phyloP scores from a whole-genome alignment of 2,113 vertebrate species.

The Tupaia chinensis region DNA sequence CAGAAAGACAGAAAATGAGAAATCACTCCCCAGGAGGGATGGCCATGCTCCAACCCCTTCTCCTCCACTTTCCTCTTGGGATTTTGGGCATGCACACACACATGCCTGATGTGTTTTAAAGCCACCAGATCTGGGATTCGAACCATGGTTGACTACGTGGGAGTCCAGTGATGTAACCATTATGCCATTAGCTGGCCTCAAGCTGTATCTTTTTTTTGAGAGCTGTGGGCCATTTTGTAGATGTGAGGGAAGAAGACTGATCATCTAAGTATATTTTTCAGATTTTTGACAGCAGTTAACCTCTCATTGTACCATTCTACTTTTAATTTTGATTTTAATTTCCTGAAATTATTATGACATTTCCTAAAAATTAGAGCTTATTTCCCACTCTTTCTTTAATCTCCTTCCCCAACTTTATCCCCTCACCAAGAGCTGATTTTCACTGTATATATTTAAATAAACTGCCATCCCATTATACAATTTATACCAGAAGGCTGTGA shows the following conservation, averaged over 20 bases:
- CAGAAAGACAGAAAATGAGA: no score
- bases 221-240: constrained; percentile 14
- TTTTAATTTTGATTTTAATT: constrained; percentile 65
- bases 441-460: constrained; percentile 68
- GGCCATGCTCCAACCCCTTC: no score
- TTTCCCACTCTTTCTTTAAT: constrained; percentile 50
- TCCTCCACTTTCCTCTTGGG: no score
- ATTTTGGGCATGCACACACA: no score
- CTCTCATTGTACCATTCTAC: neutral
- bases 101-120: no score
- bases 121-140: no score
- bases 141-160: no score
- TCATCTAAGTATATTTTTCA: constrained; percentile 49
- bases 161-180: no score
- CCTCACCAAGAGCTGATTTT: constrained; percentile 46
- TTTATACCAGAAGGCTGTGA: constrained; percentile 60
- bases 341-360: constrained; percentile 22
- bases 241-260: neutral
- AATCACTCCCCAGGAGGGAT: no score
- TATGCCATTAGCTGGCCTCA: no score
- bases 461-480: constrained; percentile 62
- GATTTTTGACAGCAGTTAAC: constrained; percentile 12
- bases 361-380: constrained; percentile 57
- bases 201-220: constrained; percentile 12
- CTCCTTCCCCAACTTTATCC: neutral